Evolutionary conservation across 2,797 vertebrate species (phyloP), one percentile per base, ranked within the genome.

Genomic region (Halcyon leucocephala): DNA sequence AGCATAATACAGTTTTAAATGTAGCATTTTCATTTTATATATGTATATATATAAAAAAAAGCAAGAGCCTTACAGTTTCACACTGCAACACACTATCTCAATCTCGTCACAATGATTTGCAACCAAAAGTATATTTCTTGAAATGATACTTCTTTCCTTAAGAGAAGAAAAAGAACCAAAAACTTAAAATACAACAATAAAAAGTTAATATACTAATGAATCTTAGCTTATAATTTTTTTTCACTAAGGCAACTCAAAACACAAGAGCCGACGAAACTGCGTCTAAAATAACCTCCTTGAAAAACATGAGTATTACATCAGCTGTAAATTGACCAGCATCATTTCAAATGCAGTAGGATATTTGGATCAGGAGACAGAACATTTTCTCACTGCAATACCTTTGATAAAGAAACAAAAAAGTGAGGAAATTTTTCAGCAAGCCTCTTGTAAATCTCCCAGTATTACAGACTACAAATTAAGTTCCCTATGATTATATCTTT

Each of bases 401-500:
- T n/a, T 29, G 49, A 67, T 46, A 12, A 82, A 54, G 20, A 83
- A 62, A 64, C 28, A 77, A 80, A 5, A 39, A 4, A 6, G 18
- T 0, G 0, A 49, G 8, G 11, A 61, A 15, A 14, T 20, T 65
- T 86, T 54, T 60, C 46, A 49, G 14, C 7, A 12, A 85, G 20
- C 3, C 15, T 81, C 17, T 5, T 16, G 6, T 12, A 83, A 31
- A 10, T 35, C 8, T 58, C 18, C 46, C 35, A 39, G 1, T 51
- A 69, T 65, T 90, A 22, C 19, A 44, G 65, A 62, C 11, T 4
- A 55, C 17, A 91, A 61, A 37, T 21, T 26, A 66, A 19, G 4
- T n/a, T 81, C 6, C 5, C 31, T 29, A 10, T 8, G 6, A 25
- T 22, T 39, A 13, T 84, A 14, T 29, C 12, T 93, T 41, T 35